Conservation (phyloP, 2,888 invertebrate species). For the Eupithecia subumbrata region DNA sequence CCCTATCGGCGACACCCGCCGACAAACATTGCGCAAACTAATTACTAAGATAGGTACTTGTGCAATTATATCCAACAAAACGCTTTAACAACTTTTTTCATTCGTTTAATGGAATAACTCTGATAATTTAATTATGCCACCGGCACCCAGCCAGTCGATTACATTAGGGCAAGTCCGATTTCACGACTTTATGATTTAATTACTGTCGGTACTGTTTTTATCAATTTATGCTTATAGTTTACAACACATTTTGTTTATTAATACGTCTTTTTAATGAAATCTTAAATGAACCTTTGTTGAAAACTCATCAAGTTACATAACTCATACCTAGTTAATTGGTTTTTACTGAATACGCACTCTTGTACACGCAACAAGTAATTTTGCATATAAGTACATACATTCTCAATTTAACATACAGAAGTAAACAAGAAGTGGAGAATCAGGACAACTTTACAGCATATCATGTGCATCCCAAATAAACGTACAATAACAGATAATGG, state of each 20-base stretch:
- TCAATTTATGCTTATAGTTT: too few relatives aligned
- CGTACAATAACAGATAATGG: slow-evolving; percentile 76
- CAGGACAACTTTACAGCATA: background rate
- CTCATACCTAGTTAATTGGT: background rate
- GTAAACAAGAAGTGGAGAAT: background rate
- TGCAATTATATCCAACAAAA: slow-evolving; percentile 44
- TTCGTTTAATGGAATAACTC: slow-evolving; percentile 68
- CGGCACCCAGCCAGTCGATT: slow-evolving; percentile 52
- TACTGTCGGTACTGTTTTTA: background rate
- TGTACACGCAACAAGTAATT: background rate
- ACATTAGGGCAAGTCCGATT: slow-evolving; percentile 49
- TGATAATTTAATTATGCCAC: slow-evolving; percentile 65
- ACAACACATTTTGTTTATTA: background rate
- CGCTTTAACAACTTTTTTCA: slow-evolving; percentile 59
- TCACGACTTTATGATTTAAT: slow-evolving; percentile 27
- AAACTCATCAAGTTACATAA: background rate
- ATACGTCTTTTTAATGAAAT: too few relatives aligned
- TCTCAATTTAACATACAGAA: background rate
- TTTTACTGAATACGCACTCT: background rate
- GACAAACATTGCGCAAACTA: slow-evolving; percentile 46
- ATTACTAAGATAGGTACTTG: slow-evolving; percentile 42
- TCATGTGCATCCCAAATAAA: background rate
- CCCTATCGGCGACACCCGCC: slow-evolving; percentile 54
- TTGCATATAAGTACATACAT: background rate
- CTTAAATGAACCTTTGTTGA: background rate